phyloP scores from a whole-genome alignment of 2,113 vertebrate genomes.

The Columbina picui region DNA sequence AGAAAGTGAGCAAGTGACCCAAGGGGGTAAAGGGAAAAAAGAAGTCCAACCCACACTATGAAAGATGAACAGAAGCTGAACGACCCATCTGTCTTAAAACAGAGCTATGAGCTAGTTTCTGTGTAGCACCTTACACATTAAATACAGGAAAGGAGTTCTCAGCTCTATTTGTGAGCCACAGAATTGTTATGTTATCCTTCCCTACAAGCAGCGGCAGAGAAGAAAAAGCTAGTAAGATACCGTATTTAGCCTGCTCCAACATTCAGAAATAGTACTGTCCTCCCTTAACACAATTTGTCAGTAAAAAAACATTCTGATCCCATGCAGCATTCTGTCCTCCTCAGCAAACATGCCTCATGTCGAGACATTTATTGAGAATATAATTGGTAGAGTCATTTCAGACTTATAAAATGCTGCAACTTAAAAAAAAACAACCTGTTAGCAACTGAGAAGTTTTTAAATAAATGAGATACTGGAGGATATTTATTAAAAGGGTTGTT shows the following conservation, averaged over 20 bases:
- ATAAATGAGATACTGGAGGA: background rate
- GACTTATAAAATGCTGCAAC: background rate
- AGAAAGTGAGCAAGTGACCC: background rate
- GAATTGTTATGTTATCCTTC: background rate
- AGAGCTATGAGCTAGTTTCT: background rate
- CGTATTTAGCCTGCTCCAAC: background rate
- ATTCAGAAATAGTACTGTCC: background rate
- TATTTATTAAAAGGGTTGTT: background rate
- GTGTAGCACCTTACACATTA: background rate
- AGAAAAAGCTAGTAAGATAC: background rate
- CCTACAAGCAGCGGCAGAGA: background rate
- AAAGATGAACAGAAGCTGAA: background rate
- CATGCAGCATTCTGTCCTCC: background rate
- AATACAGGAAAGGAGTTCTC: background rate
- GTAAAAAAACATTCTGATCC: constrained; percentile 6
- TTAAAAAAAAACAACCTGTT: background rate
- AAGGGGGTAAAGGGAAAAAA: background rate
- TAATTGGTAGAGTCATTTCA: background rate
- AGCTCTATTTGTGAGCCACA: background rate
- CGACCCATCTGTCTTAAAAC: background rate
- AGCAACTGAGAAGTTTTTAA: background rate
- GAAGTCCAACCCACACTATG: background rate
- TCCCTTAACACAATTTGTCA: background rate
- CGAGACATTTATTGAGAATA: background rate
- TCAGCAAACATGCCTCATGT: background rate